These are phyloP conservation scores for Cyprinella venusta DNA, from an alignment of 2,797 vertebrate genomes.

Conservation along the genomic window DNA sequence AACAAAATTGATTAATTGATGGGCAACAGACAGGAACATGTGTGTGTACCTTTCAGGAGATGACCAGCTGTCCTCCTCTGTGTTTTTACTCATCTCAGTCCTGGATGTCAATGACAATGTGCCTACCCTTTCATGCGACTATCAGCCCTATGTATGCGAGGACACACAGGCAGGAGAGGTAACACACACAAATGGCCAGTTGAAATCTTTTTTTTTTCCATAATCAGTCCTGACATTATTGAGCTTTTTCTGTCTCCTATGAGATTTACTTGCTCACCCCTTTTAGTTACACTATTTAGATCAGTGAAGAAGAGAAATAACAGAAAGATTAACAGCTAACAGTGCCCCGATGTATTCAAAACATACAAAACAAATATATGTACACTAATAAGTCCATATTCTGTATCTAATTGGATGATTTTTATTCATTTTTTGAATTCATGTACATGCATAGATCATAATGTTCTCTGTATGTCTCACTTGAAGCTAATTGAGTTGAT, in stretches of 20 bases:
- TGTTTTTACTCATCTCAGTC: conserved; percentile 85
- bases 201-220: neutral
- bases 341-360: neutral
- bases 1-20: neutral
- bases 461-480: neutral
- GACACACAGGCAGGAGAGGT: conserved; percentile 87
- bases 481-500: conserved; percentile 86
- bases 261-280: neutral
- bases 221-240: neutral
- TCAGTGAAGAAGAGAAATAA: neutral
- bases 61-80: conserved; percentile 81
- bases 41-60: conserved; percentile 72
- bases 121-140: conserved; percentile 84
- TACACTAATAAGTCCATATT: neutral
- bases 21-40: too few species aligned
- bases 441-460: neutral
- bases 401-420: neutral
- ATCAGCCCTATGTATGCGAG: conserved; percentile 94
- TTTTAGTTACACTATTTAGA: neutral
- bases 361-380: neutral
- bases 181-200: neutral
- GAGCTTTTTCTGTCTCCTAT: neutral
- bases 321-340: neutral
- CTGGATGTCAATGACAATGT: conserved; percentile 92
- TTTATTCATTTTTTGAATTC: neutral